phyloP scores from a whole-genome alignment of 1,140 invertebrate genomes.

The Microplitis demolitor region DNA sequence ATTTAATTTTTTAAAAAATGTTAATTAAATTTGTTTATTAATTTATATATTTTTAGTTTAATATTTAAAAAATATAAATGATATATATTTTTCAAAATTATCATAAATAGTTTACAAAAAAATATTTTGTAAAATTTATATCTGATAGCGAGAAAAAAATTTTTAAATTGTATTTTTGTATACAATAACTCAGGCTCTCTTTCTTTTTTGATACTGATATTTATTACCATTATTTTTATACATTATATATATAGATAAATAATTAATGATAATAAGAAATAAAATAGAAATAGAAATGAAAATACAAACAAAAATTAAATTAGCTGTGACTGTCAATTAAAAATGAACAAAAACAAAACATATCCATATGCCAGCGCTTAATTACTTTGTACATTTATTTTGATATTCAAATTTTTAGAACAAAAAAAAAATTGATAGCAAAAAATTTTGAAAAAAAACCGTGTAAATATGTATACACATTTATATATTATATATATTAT shows the following conservation, averaged over 20 bases:
- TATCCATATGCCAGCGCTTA: no score
- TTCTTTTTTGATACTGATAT: background rate
- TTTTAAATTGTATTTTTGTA: conserved; percentile 7
- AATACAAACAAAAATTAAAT: no score
- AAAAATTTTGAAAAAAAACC: background rate
- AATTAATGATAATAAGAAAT: no score
- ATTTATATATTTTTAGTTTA: no score
- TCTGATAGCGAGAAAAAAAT: background rate
- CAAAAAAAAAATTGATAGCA: no score
- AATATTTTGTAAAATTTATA: background rate
- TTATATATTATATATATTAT: background rate
- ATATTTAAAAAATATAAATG: background rate
- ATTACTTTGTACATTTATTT: no score
- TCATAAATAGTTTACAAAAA: background rate
- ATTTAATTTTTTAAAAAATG: no score
- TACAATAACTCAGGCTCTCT: background rate
- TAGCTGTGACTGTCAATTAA: no score
- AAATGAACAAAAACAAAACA: no score
- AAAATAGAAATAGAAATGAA: no score
- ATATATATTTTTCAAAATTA: background rate
- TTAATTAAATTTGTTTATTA: background rate
- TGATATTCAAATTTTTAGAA: background rate
- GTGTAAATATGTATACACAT: background rate
- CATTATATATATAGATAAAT: no score
- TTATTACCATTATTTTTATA: background rate